These are phyloP conservation scores for Nesidiocoris tenuis DNA, from an alignment of 2,888 invertebrate species.

Conservation along the genomic window DNA sequence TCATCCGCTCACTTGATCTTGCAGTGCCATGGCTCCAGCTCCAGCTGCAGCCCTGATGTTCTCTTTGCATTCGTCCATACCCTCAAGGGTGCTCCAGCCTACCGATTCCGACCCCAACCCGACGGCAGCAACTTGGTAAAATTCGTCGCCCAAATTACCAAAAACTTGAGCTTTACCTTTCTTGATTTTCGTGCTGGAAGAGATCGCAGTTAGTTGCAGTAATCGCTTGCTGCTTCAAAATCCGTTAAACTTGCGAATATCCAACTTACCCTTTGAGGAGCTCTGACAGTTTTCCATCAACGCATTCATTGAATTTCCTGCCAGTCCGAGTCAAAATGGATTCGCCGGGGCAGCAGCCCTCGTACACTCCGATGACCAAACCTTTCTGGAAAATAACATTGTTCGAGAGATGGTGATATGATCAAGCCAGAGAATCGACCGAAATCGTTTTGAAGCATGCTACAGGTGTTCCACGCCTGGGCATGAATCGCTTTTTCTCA, in stretches of 20 bases:
- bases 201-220: neutral
- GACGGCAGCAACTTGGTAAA: conserved; percentile 60
- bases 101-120: conserved; percentile 57
- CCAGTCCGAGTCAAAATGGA: conserved; percentile 58
- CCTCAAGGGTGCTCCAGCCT: conserved; percentile 54
- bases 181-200: conserved; percentile 41
- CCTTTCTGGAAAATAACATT: conserved; percentile 55
- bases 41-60: conserved; percentile 56
- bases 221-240: too few relatives aligned
- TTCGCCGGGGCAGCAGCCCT: conserved; percentile 53
- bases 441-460: too few relatives aligned
- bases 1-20: conserved; percentile 56
- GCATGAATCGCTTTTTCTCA: too few relatives aligned
- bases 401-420: too few relatives aligned
- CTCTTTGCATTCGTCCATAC: conserved; percentile 56
- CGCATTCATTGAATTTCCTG: conserved; percentile 58
- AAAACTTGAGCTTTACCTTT: conserved; percentile 48
- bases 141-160: conserved; percentile 49
- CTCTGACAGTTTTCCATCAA: conserved; percentile 59
- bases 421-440: too few relatives aligned
- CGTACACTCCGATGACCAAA: conserved; percentile 61
- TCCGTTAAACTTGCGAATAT: too few relatives aligned
- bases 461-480: too few relatives aligned
- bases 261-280: conserved; percentile 59
- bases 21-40: conserved; percentile 55